Conservation (phyloP, 2,113 vertebrate genomes). For the Scytalopus superciliaris region DNA sequence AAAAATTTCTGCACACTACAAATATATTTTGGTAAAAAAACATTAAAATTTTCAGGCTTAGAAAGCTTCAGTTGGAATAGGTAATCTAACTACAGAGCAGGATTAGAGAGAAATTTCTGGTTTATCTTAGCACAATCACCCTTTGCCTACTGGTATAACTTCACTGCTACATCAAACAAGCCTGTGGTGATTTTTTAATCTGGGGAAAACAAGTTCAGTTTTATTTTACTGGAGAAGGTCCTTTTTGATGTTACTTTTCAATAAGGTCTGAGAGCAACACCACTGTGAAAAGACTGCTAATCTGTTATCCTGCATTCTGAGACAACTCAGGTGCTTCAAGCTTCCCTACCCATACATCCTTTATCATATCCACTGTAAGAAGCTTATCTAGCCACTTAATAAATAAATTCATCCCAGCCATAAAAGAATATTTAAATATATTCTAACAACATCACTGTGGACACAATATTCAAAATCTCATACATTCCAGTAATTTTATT, state of each 20-base stretch:
- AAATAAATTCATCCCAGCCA: neutral
- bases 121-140: neutral
- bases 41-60: neutral
- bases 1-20: neutral
- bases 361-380: neutral
- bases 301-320: neutral
- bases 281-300: neutral
- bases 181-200: neutral
- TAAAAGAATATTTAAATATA: neutral
- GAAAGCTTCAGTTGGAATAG: neutral
- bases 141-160: neutral
- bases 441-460: neutral
- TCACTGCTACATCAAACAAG: neutral
- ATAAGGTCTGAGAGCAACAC: neutral
- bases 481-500: neutral
- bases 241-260: neutral
- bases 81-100: neutral
- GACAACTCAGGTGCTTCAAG: neutral
- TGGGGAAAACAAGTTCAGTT: neutral
- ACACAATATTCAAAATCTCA: neutral
- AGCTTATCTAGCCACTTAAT: neutral
- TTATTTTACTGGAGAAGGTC: neutral
- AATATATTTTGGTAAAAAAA: neutral
- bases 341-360: neutral
- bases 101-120: neutral